Base-by-base conservation (phyloP, 2,113 vertebrate species). In the Campylomormyrus numenius region DNA sequence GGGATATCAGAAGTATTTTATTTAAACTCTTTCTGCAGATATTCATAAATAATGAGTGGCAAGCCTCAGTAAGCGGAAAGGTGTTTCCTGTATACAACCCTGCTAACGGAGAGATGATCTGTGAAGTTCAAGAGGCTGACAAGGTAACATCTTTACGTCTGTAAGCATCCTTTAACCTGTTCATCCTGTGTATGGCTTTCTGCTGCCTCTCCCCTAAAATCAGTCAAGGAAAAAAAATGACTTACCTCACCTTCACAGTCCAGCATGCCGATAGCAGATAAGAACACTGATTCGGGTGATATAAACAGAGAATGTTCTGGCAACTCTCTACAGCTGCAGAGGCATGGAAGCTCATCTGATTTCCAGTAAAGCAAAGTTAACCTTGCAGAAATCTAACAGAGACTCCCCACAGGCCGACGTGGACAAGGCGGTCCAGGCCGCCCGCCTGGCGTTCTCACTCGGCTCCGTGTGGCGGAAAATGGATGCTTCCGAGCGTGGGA, bases 31-130 rank as follows among this genome's bases (percentile, higher is more conserved):
- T 24, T 35, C 85, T 48, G 48, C 94, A 99, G 98, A 97, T 99
- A 93, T 99, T 99, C 93, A 99, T 99, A 93, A 99, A 99, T 94
- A 99, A 99, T 6, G 98, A 99, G 92, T 99, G 98, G 98, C 98
- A 98, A 77, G 97, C 97, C 94, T 99, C 98, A 7, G 97, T 98
- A 90, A 98, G 97, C 27, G 98, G 98, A 31, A 97, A 96, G 93
- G 95, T 95, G n/a, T 99, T 99, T 92, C 95, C 97, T 9, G 95
- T 97, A 15, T 97, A 95, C 92, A 98, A 99, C 92, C 98, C 98
- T 11, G 96, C 98, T 21, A 98, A 96, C 1, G 98, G 98, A 92
- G 98, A 99, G 91, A 97, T 98, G 94, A 97, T 99, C 93, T 99
- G 98, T 93, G 98, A 99, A 90, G 97, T 99, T 92, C 98, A 99